Base-by-base conservation (phyloP, 2,888 invertebrate species). In the Protula sp. region DNA sequence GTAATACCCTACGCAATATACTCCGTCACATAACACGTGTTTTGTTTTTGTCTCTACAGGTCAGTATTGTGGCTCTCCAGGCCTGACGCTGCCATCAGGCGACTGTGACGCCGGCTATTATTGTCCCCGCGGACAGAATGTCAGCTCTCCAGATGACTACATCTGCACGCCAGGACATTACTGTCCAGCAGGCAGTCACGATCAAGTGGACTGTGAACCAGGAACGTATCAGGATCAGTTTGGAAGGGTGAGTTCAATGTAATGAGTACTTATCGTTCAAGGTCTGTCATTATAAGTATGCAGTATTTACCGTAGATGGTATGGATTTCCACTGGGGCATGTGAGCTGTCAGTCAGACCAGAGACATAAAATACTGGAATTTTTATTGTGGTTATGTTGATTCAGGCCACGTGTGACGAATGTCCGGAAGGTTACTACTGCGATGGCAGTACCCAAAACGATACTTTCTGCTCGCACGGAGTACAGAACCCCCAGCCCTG, bases 341-440 rank as follows among this genome's bases (percentile, higher is more conserved):
- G n/a, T n/a, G n/a, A n/a, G n/a, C n/a, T n/a, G n/a, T n/a, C n/a
- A n/a, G n/a, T n/a, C n/a, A n/a, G n/a, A n/a, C n/a, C n/a, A n/a
- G n/a, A n/a, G n/a, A n/a, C n/a, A n/a, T n/a, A n/a, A n/a, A n/a
- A n/a, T n/a, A n/a, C n/a, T n/a, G n/a, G n/a, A n/a, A n/a, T n/a
- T n/a, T n/a, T n/a, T n/a, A n/a, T n/a, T n/a, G n/a, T n/a, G n/a
- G n/a, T n/a, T n/a, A n/a, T n/a, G n/a, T n/a, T n/a, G n/a, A n/a
- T n/a, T n/a, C n/a, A 77, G 77, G 60, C 59, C 2, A 52, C 62
- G n/a, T 78, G 78, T 58, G 74, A 75, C 54, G 62, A 54, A 3
- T 78, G 78, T 59, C 71, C 73, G 28, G 71, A 62, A 31, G 75
- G 76, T 2, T 78, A 70, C 61, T 78, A 69, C 67, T 78, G 78